Percentiles rank a stretch among this genome's conserved stretches.
phyloP scores from a whole-genome alignment of 2,888 invertebrate genomes.

The Cosmopolites sordidus region DNA sequence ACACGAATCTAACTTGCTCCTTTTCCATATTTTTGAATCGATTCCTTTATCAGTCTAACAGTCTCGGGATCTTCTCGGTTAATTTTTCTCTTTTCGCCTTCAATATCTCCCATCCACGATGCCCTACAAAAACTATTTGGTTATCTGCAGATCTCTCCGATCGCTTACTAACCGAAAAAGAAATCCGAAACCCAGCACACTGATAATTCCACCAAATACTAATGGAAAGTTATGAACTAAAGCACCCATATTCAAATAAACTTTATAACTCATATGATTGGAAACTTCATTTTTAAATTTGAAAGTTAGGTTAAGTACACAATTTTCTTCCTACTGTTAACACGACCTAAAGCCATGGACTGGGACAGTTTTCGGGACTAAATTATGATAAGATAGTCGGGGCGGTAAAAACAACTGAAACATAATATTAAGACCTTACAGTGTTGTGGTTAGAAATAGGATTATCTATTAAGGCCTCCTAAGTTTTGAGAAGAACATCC shows the following conservation, averaged over 20 bases:
- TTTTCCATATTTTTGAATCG: background rate
- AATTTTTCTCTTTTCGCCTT: background rate
- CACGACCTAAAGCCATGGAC: too few relatives aligned
- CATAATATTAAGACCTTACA: too few relatives aligned
- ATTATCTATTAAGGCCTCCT: too few relatives aligned
- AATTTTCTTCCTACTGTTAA: too few relatives aligned
- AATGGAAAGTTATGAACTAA: conserved; percentile 33
- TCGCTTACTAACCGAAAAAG: conserved; percentile 33
- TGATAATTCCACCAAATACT: conserved; percentile 32
- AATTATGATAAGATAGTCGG: too few relatives aligned
- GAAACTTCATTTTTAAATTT: too few relatives aligned
- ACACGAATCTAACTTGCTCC: background rate
- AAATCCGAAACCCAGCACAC: conserved; percentile 31
- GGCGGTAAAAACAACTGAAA: too few relatives aligned
- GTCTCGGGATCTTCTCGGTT: background rate
- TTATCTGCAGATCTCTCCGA: background rate
- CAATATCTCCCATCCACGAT: background rate
- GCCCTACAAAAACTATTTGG: background rate
- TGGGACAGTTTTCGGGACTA: too few relatives aligned
- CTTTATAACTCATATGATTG: too few relatives aligned
- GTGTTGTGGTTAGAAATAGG: too few relatives aligned
- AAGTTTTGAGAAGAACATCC: conserved; percentile 1
- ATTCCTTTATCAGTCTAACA: background rate
- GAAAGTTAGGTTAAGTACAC: too few relatives aligned
- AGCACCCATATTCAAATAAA: background rate